A percentile compares a stretch with the other conserved stretches of the same genome.
phyloP scores from a whole-genome alignment of 1,140 invertebrate species.

The Holcopasites calliopsidis region DNA sequence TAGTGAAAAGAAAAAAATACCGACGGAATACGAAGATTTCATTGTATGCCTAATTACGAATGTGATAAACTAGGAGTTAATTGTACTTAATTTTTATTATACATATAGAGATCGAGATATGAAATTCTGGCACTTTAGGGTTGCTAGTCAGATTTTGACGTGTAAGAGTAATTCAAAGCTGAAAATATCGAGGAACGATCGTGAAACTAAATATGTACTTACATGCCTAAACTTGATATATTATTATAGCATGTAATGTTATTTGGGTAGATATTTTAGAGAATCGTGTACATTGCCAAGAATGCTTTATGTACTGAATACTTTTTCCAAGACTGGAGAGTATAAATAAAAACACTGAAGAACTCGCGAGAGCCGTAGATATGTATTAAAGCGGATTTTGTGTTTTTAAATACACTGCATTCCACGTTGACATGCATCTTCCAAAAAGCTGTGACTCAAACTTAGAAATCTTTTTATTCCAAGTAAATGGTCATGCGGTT shows the following conservation, averaged over 20 bases:
- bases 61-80: conserved; percentile 65
- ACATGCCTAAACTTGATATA: conserved; percentile 33
- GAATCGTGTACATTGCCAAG: conserved; percentile 24
- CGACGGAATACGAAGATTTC: conserved; percentile 53
- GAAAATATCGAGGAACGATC: conserved; percentile 11
- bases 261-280: conserved; percentile 56
- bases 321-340: conserved; percentile 55
- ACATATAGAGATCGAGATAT: conserved; percentile 49
- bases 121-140: conserved; percentile 41
- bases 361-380: conserved; percentile 20
- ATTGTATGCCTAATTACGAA: conserved; percentile 54
- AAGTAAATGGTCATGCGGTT: conserved; percentile 34
- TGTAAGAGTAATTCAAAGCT: conserved; percentile 14
- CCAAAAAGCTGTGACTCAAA: conserved; percentile 41
- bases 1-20: conserved; percentile 37
- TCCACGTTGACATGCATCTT: conserved; percentile 51
- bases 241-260: conserved; percentile 33
- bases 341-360: conserved; percentile 42
- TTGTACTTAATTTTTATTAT: conserved; percentile 64
- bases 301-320: conserved; percentile 57
- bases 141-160: conserved; percentile 52
- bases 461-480: conserved; percentile 59
- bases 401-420: conserved; percentile 52
- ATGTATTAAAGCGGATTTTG: conserved; percentile 11
- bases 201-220: conserved; percentile 28